Evolutionary conservation across 2,888 invertebrate species (phyloP).

Genomic region (Enchytraeus crypticus): DNA sequence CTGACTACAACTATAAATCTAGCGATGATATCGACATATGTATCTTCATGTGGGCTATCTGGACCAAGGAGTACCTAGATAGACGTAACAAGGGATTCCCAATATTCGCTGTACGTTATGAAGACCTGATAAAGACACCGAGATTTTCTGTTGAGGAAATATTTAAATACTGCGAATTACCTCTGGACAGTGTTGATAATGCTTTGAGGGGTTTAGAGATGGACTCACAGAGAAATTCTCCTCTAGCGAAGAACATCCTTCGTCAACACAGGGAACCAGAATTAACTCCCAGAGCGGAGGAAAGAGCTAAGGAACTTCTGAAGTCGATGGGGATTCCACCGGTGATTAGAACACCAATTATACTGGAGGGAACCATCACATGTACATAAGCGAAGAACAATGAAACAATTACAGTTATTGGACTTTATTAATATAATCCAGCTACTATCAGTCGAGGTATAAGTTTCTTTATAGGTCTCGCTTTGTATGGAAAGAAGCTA

Average conservation of each 20-base stretch:
- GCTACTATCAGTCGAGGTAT: no score
- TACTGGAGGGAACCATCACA: no score
- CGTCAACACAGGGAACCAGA: background rate
- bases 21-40: background rate
- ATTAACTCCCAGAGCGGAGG: background rate
- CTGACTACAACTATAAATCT: background rate
- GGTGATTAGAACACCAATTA: no score
- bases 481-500: no score
- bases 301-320: background rate
- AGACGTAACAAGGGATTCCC: background rate
- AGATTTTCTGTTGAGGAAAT: background rate
- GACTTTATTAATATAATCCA: no score
- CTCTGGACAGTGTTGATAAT: background rate
- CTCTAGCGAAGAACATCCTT: background rate
- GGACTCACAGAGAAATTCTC: constrained; percentile 2
- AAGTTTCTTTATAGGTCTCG: no score
- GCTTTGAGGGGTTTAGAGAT: constrained; percentile 1
- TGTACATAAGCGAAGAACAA: no score
- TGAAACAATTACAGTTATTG: no score
- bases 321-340: background rate
- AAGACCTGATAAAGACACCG: background rate
- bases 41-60: background rate
- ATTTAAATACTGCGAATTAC: background rate
- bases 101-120: constrained; percentile 2
- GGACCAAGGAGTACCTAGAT: background rate